Evolutionary conservation across 2,113 vertebrate species (phyloP).

Genomic region (Barnardius zonarius): DNA sequence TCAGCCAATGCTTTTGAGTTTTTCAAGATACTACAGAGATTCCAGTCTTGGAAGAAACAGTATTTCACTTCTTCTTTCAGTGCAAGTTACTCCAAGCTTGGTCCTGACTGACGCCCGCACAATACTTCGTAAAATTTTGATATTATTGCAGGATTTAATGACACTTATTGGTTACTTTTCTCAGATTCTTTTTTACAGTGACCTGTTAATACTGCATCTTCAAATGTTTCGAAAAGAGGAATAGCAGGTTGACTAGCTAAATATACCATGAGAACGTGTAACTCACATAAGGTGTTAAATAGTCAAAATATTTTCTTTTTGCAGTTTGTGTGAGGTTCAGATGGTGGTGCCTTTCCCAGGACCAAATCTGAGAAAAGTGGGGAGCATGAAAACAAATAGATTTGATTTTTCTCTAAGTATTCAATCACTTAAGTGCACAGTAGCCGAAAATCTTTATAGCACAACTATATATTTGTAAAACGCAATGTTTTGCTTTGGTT

Average conservation of each 20-base stretch:
- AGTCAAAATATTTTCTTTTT: neutral
- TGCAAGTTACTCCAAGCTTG: neutral
- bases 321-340: neutral
- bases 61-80: conserved; percentile 8
- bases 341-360: neutral
- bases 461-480: neutral
- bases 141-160: neutral
- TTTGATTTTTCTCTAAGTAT: neutral
- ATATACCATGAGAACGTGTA: neutral
- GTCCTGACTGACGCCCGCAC: neutral
- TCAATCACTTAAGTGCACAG: neutral
- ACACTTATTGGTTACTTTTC: neutral
- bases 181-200: neutral
- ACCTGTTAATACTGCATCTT: neutral
- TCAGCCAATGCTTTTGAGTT: neutral
- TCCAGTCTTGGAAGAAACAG: neutral
- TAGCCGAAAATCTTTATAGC: neutral
- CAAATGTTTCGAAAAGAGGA: neutral
- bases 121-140: neutral
- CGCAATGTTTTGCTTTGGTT: neutral
- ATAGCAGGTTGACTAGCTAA: neutral
- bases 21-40: neutral
- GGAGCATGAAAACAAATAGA: neutral
- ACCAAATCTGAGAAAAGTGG: neutral
- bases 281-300: neutral